phyloP scores from a whole-genome alignment of 2,888 invertebrate genomes.

The Suillia variegata region DNA sequence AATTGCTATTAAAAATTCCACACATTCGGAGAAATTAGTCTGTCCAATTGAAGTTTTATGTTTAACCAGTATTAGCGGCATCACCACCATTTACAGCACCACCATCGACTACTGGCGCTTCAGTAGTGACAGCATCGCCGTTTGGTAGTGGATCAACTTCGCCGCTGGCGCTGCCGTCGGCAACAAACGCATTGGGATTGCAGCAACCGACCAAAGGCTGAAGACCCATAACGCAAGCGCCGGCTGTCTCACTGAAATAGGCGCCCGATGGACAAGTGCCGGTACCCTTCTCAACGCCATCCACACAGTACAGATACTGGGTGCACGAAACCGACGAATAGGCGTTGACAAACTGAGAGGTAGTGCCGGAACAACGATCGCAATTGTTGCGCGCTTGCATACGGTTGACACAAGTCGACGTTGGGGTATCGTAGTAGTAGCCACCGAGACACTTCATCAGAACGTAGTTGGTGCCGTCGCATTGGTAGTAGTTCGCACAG shows the following conservation, averaged over 20 bases:
- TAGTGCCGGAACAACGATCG: conserved; percentile 40
- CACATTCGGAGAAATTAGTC: no score
- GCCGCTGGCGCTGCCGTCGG: background rate
- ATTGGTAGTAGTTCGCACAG: conserved; percentile 38
- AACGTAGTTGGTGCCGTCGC: conserved; percentile 19
- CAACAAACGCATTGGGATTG: conserved; percentile 19
- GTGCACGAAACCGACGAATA: conserved; percentile 33
- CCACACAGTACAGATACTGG: conserved; percentile 35
- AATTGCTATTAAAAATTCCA: no score
- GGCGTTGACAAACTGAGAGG: conserved; percentile 36
- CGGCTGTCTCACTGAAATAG: conserved; percentile 36
- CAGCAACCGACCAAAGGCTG: conserved; percentile 39
- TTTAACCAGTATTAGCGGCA: no score
- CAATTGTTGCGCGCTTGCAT: conserved; percentile 41
- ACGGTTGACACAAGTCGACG: conserved; percentile 34
- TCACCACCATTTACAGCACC: no score
- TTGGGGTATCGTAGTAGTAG: conserved; percentile 33
- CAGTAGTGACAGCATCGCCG: no score
- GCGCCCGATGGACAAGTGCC: conserved; percentile 29
- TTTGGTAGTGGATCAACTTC: no score
- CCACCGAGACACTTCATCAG: conserved; percentile 29
- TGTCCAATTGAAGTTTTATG: no score
- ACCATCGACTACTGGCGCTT: no score
- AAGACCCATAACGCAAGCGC: conserved; percentile 24
- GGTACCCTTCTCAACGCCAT: conserved; percentile 30